phyloP scores from a whole-genome alignment of 35 echinoderm and acorn worm species.

The Chiridota heheva region DNA sequence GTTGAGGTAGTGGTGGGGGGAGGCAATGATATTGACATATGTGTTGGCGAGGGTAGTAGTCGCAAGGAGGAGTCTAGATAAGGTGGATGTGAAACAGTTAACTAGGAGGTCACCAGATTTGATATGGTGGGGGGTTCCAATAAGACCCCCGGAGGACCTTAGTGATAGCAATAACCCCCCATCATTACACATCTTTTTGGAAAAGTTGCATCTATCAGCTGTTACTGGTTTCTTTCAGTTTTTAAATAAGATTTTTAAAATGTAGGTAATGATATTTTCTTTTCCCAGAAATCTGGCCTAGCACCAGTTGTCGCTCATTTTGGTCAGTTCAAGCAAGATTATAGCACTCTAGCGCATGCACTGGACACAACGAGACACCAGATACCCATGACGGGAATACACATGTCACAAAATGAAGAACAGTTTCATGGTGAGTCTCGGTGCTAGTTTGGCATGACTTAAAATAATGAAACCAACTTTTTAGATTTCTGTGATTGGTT shows the following conservation, averaged over 20 bases:
- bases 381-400: conserved; percentile 42
- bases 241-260: neutral
- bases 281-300: conserved; percentile 60
- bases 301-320: conserved; percentile 68
- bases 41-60: too few relatives aligned
- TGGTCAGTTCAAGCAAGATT: conserved; percentile 64
- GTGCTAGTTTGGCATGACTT: neutral
- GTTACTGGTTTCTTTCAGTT: neutral
- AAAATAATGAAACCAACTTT: too few relatives aligned
- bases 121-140: too few relatives aligned
- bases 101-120: too few relatives aligned
- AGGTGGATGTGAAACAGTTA: neutral
- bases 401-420: conserved; percentile 63
- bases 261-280: neutral
- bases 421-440: conserved; percentile 39
- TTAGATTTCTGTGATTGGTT: too few relatives aligned
- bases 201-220: neutral
- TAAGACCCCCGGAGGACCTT: neutral
- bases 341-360: conserved; percentile 74
- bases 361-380: conserved; percentile 96
- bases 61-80: neutral
- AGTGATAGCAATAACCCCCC: neutral
- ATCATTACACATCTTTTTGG: neutral
- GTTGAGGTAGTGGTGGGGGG: too few relatives aligned
- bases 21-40: too few relatives aligned